Base-by-base conservation (phyloP, 30 jellyfish, hydroid and myxozoan species). In the Pseudorhiza aurosa region DNA sequence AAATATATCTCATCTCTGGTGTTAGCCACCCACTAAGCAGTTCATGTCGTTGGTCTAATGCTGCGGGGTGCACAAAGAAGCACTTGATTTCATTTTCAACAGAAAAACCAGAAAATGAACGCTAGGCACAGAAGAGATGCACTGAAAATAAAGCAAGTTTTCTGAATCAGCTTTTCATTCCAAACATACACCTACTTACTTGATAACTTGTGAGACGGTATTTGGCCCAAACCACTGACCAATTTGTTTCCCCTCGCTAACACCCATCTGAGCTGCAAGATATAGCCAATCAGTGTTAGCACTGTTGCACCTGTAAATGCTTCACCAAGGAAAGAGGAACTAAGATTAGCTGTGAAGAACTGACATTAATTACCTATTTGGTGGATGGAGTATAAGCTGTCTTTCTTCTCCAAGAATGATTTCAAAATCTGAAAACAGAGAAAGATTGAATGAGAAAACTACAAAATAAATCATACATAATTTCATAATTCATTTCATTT, bases 191-290 rank as follows among this genome's bases (percentile, higher is more conserved):
- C n/a, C 4, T 12, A 40, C 89, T 31, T 45, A 93, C 99, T 73
- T 86, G 0, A 93, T 86, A 0, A 93, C 99, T 76, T 93, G 99
- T 3, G 99, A 95, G 27, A 93, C 82, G 1, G 99, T 93, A 58
- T 93, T 93, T 65, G 99, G 99, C 1, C 99, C 99, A 72, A 93
- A 93, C 99, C 99, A 93, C 32, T 93, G 99, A 32, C 99, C 99
- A 32, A 93, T 87, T 58, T 86, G 92, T 59, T 93, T 93, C 26
- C 99, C 99, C 68, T 93, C 99, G 35, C 99, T 96, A 0, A 93
- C 99, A 47, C 99, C 99, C 99, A 93, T 93, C 75, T 93, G 99
- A 19, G 99, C 99, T 93, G 81, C 19, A 71, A 83, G 0, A 69
- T 26, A 59, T 10, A 32, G 17, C 22, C 1, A 78, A 1, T 4